Conservation (phyloP, 1,140 invertebrate species). For the Penaeus vannamei region DNA sequence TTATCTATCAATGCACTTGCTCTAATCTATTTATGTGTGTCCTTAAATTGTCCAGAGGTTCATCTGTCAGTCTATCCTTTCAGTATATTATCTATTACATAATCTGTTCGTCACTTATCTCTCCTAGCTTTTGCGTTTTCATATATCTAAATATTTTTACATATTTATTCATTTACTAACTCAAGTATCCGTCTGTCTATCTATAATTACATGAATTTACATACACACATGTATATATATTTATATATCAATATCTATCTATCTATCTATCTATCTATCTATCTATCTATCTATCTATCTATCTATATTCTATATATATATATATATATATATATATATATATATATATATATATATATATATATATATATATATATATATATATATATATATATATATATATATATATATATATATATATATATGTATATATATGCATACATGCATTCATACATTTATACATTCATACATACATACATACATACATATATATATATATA, state of each 20-base stretch:
- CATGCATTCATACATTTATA: background rate
- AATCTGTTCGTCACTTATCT: background rate
- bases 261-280: background rate
- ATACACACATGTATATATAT: background rate
- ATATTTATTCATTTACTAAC: background rate
- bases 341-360: background rate
- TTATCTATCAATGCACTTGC: too few species aligned
- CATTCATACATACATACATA: constrained; percentile 17
- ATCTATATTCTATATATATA: background rate
- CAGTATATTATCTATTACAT: too few species aligned
- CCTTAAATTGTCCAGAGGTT: too few species aligned
- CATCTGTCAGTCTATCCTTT: background rate
- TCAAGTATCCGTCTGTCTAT: background rate
- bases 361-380: background rate
- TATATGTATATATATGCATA: background rate
- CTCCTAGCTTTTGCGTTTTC: background rate
- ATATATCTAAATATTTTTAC: background rate
- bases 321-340: background rate
- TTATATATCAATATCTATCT: background rate
- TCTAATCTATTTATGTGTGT: too few species aligned
- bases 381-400: background rate
- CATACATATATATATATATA: constrained; percentile 43
- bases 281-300: background rate
- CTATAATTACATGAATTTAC: too few species aligned
- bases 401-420: background rate